These are phyloP conservation scores for Timema podura DNA, from an alignment of 2,888 invertebrate genomes.

Conservation along the genomic window DNA sequence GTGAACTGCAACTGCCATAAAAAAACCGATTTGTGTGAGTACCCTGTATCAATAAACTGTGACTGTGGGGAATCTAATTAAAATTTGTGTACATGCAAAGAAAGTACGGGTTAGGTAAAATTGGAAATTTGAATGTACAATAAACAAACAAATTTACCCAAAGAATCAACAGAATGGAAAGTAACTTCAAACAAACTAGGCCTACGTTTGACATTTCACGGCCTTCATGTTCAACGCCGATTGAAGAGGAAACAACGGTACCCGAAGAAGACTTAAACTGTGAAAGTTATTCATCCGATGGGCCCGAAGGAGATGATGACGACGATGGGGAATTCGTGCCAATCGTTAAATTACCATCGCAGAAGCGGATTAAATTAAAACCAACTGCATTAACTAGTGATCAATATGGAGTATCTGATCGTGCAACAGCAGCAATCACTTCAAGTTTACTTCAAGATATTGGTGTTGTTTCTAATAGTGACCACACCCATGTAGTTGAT, in stretches of 20 bases:
- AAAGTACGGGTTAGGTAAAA: conserved; percentile 3
- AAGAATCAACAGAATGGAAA: neutral
- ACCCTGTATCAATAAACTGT: too few relatives aligned
- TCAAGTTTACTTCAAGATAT: neutral
- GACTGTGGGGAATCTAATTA: too few relatives aligned
- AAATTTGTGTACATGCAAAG: too few relatives aligned
- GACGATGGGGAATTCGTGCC: neutral
- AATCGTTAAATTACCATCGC: neutral
- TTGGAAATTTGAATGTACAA: neutral
- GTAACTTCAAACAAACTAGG: neutral
- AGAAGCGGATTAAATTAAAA: neutral
- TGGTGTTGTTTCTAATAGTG: neutral
- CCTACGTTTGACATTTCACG: too few relatives aligned
- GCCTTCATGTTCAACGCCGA: too few relatives aligned
- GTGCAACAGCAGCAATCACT: conserved; percentile 1
- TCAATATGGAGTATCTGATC: neutral
- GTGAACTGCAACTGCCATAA: too few relatives aligned
- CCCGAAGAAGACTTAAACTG: too few relatives aligned
- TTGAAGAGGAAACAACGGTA: too few relatives aligned
- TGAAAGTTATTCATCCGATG: too few relatives aligned
- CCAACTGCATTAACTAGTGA: neutral
- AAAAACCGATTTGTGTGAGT: too few relatives aligned
- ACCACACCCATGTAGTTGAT: too few relatives aligned
- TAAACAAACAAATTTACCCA: neutral
- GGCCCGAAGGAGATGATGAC: neutral